Evolutionary conservation across 2,888 invertebrate species (phyloP).

Genomic region (Fragum whitleyi): DNA sequence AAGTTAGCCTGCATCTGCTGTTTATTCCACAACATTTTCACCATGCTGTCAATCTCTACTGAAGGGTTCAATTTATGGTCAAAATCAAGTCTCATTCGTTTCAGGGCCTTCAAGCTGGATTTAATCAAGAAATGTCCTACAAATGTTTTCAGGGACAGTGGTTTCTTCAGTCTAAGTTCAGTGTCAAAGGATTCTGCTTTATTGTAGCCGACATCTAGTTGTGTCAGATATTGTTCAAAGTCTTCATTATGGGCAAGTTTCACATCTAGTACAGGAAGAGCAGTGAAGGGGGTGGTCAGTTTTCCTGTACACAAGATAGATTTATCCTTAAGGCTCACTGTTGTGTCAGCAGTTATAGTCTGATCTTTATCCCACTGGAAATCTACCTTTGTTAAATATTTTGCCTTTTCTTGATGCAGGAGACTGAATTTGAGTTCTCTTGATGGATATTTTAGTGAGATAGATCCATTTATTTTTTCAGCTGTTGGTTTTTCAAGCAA

Average conservation of each 20-base stretch:
- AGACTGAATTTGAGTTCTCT: constrained; percentile 58
- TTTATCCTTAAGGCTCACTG: not conserved
- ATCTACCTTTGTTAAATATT: constrained; percentile 61
- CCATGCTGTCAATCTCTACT: constrained; percentile 53
- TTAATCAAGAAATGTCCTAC: constrained; percentile 59
- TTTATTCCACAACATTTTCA: constrained; percentile 65
- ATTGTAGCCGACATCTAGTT: constrained; percentile 24
- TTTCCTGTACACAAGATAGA: constrained; percentile 31
- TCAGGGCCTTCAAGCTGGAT: constrained; percentile 67
- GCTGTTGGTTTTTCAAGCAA: constrained; percentile 51
- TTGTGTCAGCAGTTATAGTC: constrained; percentile 39
- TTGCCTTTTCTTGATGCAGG: constrained; percentile 54
- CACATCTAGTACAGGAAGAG: constrained; percentile 24
- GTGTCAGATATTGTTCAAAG: constrained; percentile 49
- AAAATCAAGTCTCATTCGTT: constrained; percentile 59
- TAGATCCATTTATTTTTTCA: constrained; percentile 57
- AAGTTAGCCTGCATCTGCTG: constrained; percentile 60
- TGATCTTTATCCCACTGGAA: constrained; percentile 63
- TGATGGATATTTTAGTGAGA: constrained; percentile 55
- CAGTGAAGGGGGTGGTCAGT: constrained; percentile 47
- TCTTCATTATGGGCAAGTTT: constrained; percentile 38
- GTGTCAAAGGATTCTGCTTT: constrained; percentile 13
- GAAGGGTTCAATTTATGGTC: constrained; percentile 62
- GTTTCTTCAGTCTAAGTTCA: constrained; percentile 54
- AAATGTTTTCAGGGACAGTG: constrained; percentile 66